Percentiles rank a stretch among this genome's conserved stretches.
Evolutionary conservation across 2,113 vertebrate genomes (phyloP).

Genomic region (Sprattus sprattus): DNA sequence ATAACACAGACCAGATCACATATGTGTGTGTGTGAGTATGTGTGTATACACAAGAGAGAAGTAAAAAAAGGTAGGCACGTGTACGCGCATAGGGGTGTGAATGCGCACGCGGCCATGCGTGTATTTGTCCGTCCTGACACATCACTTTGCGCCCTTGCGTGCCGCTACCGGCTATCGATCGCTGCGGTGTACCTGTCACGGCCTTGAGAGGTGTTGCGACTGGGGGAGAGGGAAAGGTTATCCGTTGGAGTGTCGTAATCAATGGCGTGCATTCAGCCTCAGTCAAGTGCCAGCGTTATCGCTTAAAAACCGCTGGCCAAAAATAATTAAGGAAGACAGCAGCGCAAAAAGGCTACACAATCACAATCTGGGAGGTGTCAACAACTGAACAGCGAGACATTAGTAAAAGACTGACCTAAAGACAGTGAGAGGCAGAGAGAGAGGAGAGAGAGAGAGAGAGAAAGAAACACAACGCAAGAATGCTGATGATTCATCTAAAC

Average conservation of each 20-base stretch:
- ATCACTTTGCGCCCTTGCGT: background rate
- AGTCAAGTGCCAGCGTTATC: conserved; percentile 29
- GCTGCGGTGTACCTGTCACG: conserved; percentile 7
- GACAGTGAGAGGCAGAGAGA: background rate
- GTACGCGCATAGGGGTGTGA: background rate
- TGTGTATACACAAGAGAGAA: background rate
- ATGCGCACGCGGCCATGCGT: background rate
- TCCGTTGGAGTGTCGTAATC: background rate
- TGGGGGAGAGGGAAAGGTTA: background rate
- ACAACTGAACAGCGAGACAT: conserved; percentile 1
- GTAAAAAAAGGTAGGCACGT: background rate
- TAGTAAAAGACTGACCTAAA: background rate
- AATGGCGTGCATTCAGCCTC: background rate
- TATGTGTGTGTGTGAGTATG: background rate
- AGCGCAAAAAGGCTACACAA: conserved; percentile 60
- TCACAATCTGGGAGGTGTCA: conserved; percentile 52
- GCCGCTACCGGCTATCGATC: background rate
- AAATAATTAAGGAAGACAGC: conserved; percentile 66
- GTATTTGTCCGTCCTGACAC: background rate
- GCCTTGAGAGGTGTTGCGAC: background rate
- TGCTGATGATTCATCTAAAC: background rate
- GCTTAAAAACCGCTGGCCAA: conserved; percentile 44
- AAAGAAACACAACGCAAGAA: background rate
- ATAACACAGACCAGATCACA: background rate
- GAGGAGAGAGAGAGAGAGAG: background rate